Evolutionary conservation across 2,888 invertebrate species (phyloP).

Genomic region (Ophion ellenae): DNA sequence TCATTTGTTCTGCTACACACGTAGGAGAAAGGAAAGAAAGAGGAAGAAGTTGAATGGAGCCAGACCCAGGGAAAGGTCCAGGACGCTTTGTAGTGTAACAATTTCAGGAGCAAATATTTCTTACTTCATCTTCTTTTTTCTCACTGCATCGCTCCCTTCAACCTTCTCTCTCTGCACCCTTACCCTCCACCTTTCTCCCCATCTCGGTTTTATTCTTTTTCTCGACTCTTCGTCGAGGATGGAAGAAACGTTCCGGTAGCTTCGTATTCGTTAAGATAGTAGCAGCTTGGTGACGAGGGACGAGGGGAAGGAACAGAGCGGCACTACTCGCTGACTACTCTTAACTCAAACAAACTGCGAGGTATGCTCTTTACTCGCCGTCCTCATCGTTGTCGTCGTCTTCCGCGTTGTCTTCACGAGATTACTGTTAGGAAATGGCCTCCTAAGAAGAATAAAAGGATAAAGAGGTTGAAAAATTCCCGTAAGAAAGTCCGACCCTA

Average conservation of each 20-base stretch:
- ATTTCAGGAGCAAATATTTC: slow-evolving; percentile 77
- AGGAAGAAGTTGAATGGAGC: slow-evolving; percentile 8
- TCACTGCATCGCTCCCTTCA: slow-evolving; percentile 5
- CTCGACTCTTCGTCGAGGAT: slow-evolving; percentile 56
- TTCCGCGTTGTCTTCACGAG: slow-evolving; percentile 41
- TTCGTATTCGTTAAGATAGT: slow-evolving; percentile 79
- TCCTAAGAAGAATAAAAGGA: slow-evolving; percentile 45
- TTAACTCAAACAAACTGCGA: slow-evolving; percentile 79
- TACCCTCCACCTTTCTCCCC: not conserved
- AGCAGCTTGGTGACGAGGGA: slow-evolving; percentile 23
- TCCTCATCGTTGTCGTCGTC: slow-evolving; percentile 37
- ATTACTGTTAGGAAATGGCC: slow-evolving; percentile 50
- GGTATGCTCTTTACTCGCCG: slow-evolving; percentile 41
- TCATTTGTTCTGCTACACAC: slow-evolving; percentile 33
- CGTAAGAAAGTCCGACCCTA: slow-evolving; percentile 17
- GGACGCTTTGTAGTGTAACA: slow-evolving; percentile 67
- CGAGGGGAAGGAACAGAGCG: slow-evolving; percentile 1
- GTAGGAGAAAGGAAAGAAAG: slow-evolving; percentile 13
- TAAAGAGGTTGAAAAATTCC: slow-evolving; percentile 37
- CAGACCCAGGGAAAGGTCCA: not conserved
- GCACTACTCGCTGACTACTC: slow-evolving; percentile 68
- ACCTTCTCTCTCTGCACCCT: slow-evolving; percentile 14
- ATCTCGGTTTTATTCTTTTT: not conserved
- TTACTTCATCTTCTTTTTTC: slow-evolving; percentile 70
- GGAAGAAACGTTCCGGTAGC: slow-evolving; percentile 68